Base-by-base conservation (phyloP, 2,113 vertebrate species). In the Xenopus borealis region DNA sequence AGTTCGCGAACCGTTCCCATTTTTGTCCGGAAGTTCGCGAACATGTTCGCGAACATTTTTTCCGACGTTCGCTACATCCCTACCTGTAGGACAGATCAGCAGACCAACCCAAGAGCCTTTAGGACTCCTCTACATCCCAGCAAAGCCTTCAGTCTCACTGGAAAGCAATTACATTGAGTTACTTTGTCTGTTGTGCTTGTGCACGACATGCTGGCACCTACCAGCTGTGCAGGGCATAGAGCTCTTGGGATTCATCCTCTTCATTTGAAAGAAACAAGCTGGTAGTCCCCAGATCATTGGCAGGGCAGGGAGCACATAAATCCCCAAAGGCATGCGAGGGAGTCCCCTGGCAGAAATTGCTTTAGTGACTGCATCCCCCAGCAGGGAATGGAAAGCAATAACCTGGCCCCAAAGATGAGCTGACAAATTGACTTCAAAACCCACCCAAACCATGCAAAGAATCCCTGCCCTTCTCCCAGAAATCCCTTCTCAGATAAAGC, bases 321-420 rank as follows among this genome's bases (percentile, higher is more conserved):
- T 72, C 61, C 71, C 59, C 46, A 53, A 52, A 71, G 61, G 71
- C 71, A 72, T 72, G 23, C 61, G 71, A 72, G 71, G 71, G 71
- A 72, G 71, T 64, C 50, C 71, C 61, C 17, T 44, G 23, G 3
- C 46, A 72, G 61, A 72, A 52, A 72, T 72, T 72, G 33, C 33
- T 40, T 40, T 40, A 9, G 3, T 40, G 61, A 46, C 59, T n/a
- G 14, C 14, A 17, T 71, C 33, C 17, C 33, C 44, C 13, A 46
- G 19, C 66, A 53, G 50, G 13, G 53, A 40, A 20, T 7, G 44
- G 40, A 71, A 71, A 57, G 40, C 69, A 71, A 71, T 71, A 71
- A 71, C 30, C 55, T 46, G 20, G 27, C 14, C 58, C 19, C 13
- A 61, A 57, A 16, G 55, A 50, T 19, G 13, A 1, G 58, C 20